phyloP scores from a whole-genome alignment of 1,140 invertebrate genomes.

The Brachionus koreanus region DNA sequence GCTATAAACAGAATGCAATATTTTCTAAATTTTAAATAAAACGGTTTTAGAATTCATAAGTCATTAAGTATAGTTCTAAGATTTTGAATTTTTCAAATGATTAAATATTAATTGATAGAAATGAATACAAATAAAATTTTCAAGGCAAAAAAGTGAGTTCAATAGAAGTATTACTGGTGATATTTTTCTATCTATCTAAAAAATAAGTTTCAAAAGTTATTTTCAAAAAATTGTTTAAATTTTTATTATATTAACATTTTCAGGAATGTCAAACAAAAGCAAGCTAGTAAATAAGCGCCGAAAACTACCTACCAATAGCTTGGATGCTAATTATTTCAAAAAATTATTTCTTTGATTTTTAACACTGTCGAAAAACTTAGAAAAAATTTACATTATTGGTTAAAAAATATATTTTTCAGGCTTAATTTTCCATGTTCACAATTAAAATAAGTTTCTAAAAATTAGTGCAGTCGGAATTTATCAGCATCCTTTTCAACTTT shows the following conservation, averaged over 20 bases:
- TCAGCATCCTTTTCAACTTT: not conserved
- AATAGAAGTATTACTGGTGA: not conserved
- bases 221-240: not conserved
- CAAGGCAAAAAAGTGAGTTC: too few species aligned
- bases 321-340: conserved; percentile 2
- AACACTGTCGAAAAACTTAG: not conserved
- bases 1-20: too few species aligned
- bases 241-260: not conserved
- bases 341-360: not conserved
- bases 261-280: not conserved
- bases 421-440: not conserved
- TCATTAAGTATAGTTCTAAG: too few species aligned
- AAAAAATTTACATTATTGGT: not conserved
- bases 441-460: not conserved
- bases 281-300: not conserved
- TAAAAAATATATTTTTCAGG: not conserved
- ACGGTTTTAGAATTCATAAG: too few species aligned
- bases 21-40: too few species aligned
- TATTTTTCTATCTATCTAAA: not conserved
- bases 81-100: too few species aligned
- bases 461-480: not conserved
- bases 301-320: not conserved
- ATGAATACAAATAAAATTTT: too few species aligned
- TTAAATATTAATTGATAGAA: too few species aligned
- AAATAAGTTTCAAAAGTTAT: not conserved